Base-by-base conservation (phyloP, 2,888 invertebrate species). In the Hypsopygia costalis region DNA sequence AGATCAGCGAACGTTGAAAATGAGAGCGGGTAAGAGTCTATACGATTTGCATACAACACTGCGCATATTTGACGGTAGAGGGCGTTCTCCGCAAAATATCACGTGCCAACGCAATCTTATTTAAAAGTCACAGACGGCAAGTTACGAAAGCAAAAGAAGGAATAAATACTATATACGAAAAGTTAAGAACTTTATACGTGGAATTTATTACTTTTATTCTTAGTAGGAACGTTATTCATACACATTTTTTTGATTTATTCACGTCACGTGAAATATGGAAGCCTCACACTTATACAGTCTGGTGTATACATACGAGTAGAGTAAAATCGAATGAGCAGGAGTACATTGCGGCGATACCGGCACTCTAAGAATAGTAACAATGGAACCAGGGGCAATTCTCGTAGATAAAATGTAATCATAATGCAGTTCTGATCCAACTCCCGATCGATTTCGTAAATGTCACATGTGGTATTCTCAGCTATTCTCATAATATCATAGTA, bases 41-140 rank as follows among this genome's bases (percentile, higher is more conserved):
- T 68, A 64, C 62, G 66, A 77, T 80, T 79, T 75, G 68, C 78
- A 79, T 79, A 75, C 65, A 65, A 72, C 72, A 74, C 70, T 62
- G 67, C 58, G 58, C 51, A 43, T 49, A 53, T 22, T 11, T 10
- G 59, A 58, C 67, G 54, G 59, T 51, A 64, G 62, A 64, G 67
- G 62, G 55, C 60, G 62, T 54, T 58, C 53, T 58, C 52, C 52
- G 55, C 58, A 53, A 68, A 70, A 73, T 56, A 63, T 58, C 58
- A 62, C 56, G 58, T 56, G 69, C 36, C 69, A 64, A 72, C 67
- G 62, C 55, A 66, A 71, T 74, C 78, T 75, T 77, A 75, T 80
- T 79, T 78, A 76, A 78, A 79, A 79, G 67, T 76, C 71, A 75
- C 76, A 25, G n/a, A 6, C 25, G 6, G 8, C 6, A 6, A 21